A percentile compares a stretch with the other conserved stretches of the same genome.
These are phyloP conservation scores for Coluber constrictor DNA, from an alignment of 2,797 vertebrate genomes.

Conservation along the genomic window DNA sequence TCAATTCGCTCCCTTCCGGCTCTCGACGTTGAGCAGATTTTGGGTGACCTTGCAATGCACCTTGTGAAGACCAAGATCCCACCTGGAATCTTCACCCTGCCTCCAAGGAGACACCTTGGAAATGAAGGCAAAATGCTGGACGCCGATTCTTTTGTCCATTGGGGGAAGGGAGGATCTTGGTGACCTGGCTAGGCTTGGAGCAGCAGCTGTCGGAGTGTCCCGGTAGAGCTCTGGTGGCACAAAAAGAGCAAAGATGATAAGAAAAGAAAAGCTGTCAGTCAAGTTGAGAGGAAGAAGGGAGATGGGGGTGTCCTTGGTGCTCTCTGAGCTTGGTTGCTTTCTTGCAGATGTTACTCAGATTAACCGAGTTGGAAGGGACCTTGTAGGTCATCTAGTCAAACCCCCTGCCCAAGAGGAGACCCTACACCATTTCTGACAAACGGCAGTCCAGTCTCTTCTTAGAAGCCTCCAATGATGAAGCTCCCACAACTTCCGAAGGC, in stretches of 20 bases:
- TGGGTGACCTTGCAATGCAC: conserved; percentile 32
- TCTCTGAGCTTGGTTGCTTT: no score
- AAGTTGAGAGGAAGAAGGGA: conserved; percentile 34
- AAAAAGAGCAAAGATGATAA: conserved; percentile 52
- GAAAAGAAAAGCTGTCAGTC: conserved; percentile 40
- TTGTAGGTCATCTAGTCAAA: no score
- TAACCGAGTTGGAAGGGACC: no score
- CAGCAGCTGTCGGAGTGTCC: conserved; percentile 54
- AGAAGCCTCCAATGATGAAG: no score
- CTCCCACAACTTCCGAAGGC: no score
- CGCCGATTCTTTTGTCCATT: conserved; percentile 38
- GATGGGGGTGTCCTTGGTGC: neutral
- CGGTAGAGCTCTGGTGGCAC: conserved; percentile 52
- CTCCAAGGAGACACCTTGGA: conserved; percentile 36
- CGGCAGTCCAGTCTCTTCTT: no score
- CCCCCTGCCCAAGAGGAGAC: no score
- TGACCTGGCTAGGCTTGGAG: conserved; percentile 43
- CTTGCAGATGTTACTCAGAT: no score
- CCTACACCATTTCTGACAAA: no score
- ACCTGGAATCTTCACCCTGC: conserved; percentile 38
- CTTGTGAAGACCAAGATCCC: conserved; percentile 13
- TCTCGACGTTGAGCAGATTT: conserved; percentile 53
- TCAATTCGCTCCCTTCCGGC: conserved; percentile 62
- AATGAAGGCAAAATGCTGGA: conserved; percentile 45
- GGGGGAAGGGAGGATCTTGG: conserved; percentile 32